Evolutionary conservation across 2,888 invertebrate species (phyloP).

Genomic region (Bibio marci): DNA sequence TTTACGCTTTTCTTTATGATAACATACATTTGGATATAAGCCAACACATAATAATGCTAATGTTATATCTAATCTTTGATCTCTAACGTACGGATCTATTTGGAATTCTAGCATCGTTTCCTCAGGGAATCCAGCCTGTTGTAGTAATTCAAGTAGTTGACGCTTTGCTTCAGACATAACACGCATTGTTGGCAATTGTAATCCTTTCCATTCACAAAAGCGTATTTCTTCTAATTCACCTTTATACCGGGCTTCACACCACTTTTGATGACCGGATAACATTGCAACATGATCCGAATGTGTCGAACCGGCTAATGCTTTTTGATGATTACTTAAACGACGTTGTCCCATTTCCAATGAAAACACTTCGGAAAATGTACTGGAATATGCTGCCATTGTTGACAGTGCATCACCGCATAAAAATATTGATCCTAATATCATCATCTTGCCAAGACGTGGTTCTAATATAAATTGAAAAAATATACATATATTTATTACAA

Average conservation of each 20-base stretch:
- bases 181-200: conserved; percentile 75
- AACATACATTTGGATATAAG: conserved; percentile 92
- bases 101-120: conserved; percentile 59
- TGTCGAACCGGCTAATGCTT: conserved; percentile 68
- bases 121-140: conserved; percentile 76
- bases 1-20: conserved; percentile 88
- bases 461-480: conserved; percentile 31
- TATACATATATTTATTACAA: too few relatives aligned
- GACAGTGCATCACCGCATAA: conserved; percentile 80
- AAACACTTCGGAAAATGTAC: conserved; percentile 92
- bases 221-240: conserved; percentile 59
- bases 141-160: conserved; percentile 47
- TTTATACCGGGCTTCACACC: conserved; percentile 48
- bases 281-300: conserved; percentile 92
- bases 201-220: conserved; percentile 84
- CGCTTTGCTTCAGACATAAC: conserved; percentile 84
- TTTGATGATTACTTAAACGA: conserved; percentile 67
- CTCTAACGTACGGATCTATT: conserved; percentile 59
- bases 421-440: conserved; percentile 85
- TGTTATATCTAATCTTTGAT: conserved; percentile 65
- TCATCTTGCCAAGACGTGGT: conserved; percentile 92
- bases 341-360: conserved; percentile 57
- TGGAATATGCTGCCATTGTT: conserved; percentile 88
- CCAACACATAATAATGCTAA: conserved; percentile 78
- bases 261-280: conserved; percentile 78